phyloP scores from a whole-genome alignment of 2,113 vertebrate species.

The Aptenodytes patagonicus region DNA sequence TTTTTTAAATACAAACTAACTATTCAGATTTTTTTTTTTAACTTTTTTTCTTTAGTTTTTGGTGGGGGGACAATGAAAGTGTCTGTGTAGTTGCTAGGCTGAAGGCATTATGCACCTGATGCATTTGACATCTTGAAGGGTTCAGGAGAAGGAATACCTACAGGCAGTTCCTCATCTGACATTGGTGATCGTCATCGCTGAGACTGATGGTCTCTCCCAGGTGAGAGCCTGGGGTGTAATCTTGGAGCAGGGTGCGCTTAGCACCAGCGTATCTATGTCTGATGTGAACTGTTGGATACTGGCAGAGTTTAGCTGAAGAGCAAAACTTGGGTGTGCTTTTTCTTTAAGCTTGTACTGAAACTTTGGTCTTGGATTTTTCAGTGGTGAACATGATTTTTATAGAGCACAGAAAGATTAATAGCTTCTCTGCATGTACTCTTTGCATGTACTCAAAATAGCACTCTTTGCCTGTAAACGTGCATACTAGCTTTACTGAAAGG shows the following conservation, averaged over 20 bases:
- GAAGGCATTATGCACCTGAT: not conserved
- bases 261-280: accelerated
- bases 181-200: not conserved
- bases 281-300: not conserved
- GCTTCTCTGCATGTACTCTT: not conserved
- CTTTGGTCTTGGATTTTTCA: not conserved
- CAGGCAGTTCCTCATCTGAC: not conserved
- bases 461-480: not conserved
- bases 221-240: not conserved
- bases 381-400: not conserved
- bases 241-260: not conserved
- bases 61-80: not conserved
- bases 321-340: not conserved
- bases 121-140: not conserved
- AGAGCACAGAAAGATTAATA: not conserved
- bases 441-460: not conserved
- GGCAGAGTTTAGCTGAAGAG: not conserved
- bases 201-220: no score
- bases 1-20: not conserved
- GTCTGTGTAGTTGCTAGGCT: not conserved
- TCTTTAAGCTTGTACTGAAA: not conserved
- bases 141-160: not conserved
- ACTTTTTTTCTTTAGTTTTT: no score
- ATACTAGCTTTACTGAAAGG: not conserved
- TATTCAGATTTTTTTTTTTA: not conserved